Base-by-base conservation (phyloP, 2,113 vertebrate species). In the Serinus canaria region DNA sequence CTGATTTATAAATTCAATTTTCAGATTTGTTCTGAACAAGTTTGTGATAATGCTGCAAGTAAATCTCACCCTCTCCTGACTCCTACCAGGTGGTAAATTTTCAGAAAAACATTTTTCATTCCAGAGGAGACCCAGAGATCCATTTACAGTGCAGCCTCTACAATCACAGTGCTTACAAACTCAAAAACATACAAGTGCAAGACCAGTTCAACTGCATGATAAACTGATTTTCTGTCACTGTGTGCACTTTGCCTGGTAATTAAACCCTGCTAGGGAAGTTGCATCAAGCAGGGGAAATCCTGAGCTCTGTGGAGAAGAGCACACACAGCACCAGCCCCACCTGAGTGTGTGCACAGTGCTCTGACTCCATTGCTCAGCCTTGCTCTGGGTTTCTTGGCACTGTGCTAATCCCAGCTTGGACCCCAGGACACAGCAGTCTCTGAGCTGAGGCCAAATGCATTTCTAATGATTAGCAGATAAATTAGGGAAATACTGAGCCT, bases 381-480 rank as follows among this genome's bases (percentile, higher is more conserved):
- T 75, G 46, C 9, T 86, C 70, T 52, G 83, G 66, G 35, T 85
- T 84, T 82, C 79, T 74, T 41, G 59, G 59, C 25, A 50, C 76
- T 86, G 60, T 88, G 58, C 73, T 96, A 95, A 89, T 83, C 91
- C 74, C 83, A 55, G 47, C 7, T 55, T 80, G 91, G 88, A 69
- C 30, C 9, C 63, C 70, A 80, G 74, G 64, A 86, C 69, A 63
- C 91, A 83, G 72, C 83, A 77, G 76, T 20, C 73, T 88, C 88
- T 95, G 86, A 95, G 94, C 60, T 62, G 63, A 81, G 70, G 90
- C 90, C 87, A 96, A 94, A 83, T 64, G 58, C 84, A 75, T 83
- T 97, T 87, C 95, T 94, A 87, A 93, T 83, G 66, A 94, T 95
- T 95, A 94, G 63, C 66, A 89, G 82, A 96, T 81, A 96, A 91